Conservation (phyloP, 2,888 invertebrate genomes). For the Campaea margaritaria region DNA sequence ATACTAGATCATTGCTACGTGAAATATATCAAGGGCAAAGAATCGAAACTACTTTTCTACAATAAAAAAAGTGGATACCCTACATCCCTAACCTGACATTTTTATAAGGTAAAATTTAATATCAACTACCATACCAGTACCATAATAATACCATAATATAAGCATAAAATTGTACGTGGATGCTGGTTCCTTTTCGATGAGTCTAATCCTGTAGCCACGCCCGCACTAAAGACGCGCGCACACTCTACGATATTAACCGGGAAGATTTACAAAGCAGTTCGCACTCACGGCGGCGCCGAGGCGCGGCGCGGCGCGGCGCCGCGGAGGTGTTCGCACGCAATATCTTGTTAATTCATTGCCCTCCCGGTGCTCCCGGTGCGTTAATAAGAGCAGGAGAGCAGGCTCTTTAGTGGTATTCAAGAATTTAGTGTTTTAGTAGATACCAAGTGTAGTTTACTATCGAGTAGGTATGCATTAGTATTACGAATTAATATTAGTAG, state of each 20-base stretch:
- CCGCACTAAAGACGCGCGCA: conserved; percentile 6
- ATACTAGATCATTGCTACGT: conserved; percentile 3
- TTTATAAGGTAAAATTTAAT: too few species aligned
- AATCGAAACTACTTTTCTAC: too few species aligned
- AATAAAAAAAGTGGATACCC: too few species aligned
- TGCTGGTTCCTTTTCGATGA: background rate
- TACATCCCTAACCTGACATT: too few species aligned
- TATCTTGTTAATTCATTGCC: conserved; percentile 16
- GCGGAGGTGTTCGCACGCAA: conserved; percentile 11
- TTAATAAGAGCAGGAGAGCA: background rate
- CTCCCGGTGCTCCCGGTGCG: background rate
- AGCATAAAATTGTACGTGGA: too few species aligned
- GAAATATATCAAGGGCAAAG: too few species aligned
- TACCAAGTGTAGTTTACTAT: background rate
- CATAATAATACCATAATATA: too few species aligned
- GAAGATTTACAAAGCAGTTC: conserved; percentile 24
- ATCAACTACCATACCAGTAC: too few species aligned
- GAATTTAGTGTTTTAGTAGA: background rate
- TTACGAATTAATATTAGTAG: too few species aligned
- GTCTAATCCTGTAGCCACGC: background rate
- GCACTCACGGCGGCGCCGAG: conserved; percentile 3
- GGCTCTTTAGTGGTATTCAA: background rate
- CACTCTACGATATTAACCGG: conserved; percentile 14
- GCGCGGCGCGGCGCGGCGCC: background rate
- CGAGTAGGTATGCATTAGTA: too few species aligned